Conservation (phyloP, 1,140 invertebrate species). For the Hestina assimilis region DNA sequence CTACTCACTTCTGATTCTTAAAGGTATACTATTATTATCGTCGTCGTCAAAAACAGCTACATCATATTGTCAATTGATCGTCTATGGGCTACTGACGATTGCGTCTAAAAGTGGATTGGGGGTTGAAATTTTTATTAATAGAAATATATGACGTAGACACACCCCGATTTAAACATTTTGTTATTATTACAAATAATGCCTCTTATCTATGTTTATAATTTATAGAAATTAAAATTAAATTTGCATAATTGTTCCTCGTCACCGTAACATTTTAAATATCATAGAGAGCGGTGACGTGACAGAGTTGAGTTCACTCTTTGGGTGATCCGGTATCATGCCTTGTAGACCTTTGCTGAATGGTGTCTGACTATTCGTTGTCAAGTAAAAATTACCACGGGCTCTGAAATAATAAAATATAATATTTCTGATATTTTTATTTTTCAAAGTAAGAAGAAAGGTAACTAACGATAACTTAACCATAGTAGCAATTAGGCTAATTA, state of each 20-base stretch:
- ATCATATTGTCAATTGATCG: no score
- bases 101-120: no score
- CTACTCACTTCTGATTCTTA: no score
- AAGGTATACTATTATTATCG: no score
- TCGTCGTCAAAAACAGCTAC: no score
- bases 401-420: slow-evolving; percentile 38
- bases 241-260: neutral
- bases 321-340: slow-evolving; percentile 41
- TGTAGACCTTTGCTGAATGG: slow-evolving; percentile 43
- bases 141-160: no score
- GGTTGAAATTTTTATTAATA: no score
- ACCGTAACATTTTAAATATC: slow-evolving; percentile 9
- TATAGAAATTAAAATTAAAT: no score
- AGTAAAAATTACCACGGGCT: slow-evolving; percentile 56
- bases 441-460: neutral
- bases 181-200: neutral
- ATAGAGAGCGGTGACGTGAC: slow-evolving; percentile 3
- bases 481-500: no score
- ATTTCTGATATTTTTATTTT: neutral
- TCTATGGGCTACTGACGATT: no score
- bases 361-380: slow-evolving; percentile 44
- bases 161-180: no score
- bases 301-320: slow-evolving; percentile 26
- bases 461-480: neutral
- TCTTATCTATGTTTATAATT: no score